Percentiles rank a stretch among this genome's conserved stretches.
Evolutionary conservation across 2,797 vertebrate genomes (phyloP).

Genomic region (Pantherophis alleghaniensis): DNA sequence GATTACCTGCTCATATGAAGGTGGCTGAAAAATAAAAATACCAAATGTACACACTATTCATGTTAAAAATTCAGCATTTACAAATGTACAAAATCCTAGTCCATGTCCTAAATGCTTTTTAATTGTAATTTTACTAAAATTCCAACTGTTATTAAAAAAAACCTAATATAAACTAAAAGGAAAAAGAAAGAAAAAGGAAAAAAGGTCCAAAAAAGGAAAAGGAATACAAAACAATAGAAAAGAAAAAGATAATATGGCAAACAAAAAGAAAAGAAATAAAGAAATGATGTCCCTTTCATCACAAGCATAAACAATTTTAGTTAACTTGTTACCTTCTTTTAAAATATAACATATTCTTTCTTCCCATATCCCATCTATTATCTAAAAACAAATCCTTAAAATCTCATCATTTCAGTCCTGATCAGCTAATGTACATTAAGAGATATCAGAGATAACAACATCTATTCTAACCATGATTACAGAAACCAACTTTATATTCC

Average conservation of each 20-base stretch:
- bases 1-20: slow-evolving; percentile 94
- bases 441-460: neutral
- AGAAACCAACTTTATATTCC: neutral
- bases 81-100: neutral
- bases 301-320: neutral
- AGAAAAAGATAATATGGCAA: neutral
- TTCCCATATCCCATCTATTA: neutral
- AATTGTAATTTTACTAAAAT: neutral
- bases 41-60: slow-evolving; percentile 29
- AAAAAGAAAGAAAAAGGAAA: neutral
- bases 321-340: neutral
- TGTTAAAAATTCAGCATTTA: neutral
- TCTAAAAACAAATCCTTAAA: neutral
- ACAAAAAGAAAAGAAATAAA: neutral
- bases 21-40: slow-evolving; percentile 77
- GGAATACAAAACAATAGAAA: neutral
- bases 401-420: neutral
- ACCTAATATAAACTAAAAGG: neutral
- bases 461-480: neutral
- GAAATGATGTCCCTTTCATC: neutral
- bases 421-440: neutral
- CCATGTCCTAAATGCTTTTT: neutral
- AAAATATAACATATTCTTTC: neutral
- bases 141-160: neutral
- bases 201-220: neutral